These are phyloP conservation scores for Rhegmatorhina hoffmannsi DNA, from an alignment of 2,113 vertebrate species.

Conservation along the genomic window DNA sequence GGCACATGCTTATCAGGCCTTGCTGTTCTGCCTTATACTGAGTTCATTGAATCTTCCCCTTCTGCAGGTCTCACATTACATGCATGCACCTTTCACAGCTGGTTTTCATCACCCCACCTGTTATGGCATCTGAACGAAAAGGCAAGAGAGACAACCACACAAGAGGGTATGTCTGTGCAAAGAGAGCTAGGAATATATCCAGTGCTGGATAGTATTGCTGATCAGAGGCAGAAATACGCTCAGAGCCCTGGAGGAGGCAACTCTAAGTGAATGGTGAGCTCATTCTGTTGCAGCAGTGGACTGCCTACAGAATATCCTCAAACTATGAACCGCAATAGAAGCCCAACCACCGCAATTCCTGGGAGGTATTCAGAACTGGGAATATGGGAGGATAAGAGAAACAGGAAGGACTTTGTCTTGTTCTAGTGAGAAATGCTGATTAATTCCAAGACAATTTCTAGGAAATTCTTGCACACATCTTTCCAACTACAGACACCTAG, in stretches of 20 bases:
- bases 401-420: background rate
- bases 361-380: background rate
- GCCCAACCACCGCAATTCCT: background rate
- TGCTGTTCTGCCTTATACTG: background rate
- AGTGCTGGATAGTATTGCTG: background rate
- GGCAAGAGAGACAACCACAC: background rate
- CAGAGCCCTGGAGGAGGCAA: background rate
- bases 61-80: background rate
- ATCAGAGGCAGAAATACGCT: background rate
- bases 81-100: background rate
- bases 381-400: background rate
- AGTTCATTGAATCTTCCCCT: background rate
- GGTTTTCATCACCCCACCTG: background rate
- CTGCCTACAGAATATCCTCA: background rate
- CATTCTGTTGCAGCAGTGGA: background rate
- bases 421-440: constrained; percentile 6
- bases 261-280: background rate
- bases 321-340: background rate
- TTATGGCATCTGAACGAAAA: background rate
- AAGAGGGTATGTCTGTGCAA: background rate
- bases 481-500: background rate
- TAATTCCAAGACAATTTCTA: background rate
- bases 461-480: background rate
- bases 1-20: background rate
- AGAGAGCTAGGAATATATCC: background rate